Evolutionary conservation across 2,113 vertebrate species (phyloP).

Genomic region (Laterallus jamaicensis): DNA sequence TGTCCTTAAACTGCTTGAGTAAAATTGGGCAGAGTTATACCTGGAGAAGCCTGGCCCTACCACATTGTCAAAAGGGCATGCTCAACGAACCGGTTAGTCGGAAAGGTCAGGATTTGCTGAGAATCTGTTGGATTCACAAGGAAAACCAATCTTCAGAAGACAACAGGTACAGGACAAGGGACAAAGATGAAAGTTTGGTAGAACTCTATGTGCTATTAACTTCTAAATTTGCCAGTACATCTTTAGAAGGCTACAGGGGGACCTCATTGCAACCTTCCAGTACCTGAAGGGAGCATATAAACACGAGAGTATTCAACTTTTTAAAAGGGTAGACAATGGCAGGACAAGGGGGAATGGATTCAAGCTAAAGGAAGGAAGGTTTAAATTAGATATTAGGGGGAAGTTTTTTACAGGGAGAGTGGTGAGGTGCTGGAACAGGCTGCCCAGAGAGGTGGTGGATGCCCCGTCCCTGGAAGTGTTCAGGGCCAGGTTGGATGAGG

Average conservation of each 20-base stretch:
- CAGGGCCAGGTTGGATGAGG: no score
- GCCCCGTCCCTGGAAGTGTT: no score
- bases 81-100: not conserved
- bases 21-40: not conserved
- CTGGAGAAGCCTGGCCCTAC: not conserved
- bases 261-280: no score
- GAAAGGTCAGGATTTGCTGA: not conserved
- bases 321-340: no score
- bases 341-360: no score
- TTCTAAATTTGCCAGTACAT: not conserved
- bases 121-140: not conserved
- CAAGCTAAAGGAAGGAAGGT: no score
- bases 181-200: not conserved
- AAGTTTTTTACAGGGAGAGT: no score
- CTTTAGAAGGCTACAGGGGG: not conserved
- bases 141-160: not conserved
- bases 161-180: not conserved
- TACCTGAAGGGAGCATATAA: no score
- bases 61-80: rapidly evolving
- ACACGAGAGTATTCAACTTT: no score
- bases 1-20: not conserved
- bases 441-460: no score
- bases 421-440: no score
- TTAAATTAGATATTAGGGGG: no score
- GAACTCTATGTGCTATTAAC: not conserved